Conservation (phyloP, 64 coral and sea anemone species). For the Hydrozoanthus tunicans region DNA sequence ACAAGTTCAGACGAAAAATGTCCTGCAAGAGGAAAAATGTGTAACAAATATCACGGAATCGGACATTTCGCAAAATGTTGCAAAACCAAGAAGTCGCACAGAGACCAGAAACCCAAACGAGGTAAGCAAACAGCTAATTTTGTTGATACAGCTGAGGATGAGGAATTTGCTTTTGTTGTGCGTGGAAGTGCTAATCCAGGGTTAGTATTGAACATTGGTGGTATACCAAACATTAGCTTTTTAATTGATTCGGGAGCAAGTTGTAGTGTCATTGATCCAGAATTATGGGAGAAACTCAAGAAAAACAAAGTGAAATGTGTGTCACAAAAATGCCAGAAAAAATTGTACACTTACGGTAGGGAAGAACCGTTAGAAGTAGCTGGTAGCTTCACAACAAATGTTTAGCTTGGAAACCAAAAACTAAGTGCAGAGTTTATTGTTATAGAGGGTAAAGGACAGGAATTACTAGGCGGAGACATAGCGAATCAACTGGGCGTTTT, state of each 20-base stretch:
- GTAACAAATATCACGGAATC: background rate
- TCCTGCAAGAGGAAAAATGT: slow-evolving; percentile 35
- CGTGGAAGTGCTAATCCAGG: background rate
- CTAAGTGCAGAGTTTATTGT: too few species aligned
- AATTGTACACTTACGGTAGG: slow-evolving; percentile 61
- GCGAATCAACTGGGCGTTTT: too few species aligned
- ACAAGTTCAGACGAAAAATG: background rate
- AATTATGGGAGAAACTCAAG: slow-evolving; percentile 61
- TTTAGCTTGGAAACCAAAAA: background rate
- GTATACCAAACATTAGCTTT: slow-evolving; percentile 35
- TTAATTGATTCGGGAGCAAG: slow-evolving; percentile 60
- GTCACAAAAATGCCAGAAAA: slow-evolving; percentile 53
- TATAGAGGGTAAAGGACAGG: too few species aligned
- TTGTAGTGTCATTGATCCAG: slow-evolving; percentile 65
- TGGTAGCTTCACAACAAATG: slow-evolving; percentile 11
- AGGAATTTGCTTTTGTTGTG: slow-evolving; percentile 45
- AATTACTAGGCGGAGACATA: too few species aligned
- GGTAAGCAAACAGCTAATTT: slow-evolving; percentile 5
- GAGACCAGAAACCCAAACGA: background rate
- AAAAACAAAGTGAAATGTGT: slow-evolving; percentile 65
- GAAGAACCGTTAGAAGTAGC: slow-evolving; percentile 45
- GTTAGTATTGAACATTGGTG: slow-evolving; percentile 35
- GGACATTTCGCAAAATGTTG: slow-evolving; percentile 47
- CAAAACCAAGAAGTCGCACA: slow-evolving; percentile 12
- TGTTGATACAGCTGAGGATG: slow-evolving; percentile 25